Base-by-base conservation (phyloP, 2,113 vertebrate genomes). In the Cyrtonyx montezumae region DNA sequence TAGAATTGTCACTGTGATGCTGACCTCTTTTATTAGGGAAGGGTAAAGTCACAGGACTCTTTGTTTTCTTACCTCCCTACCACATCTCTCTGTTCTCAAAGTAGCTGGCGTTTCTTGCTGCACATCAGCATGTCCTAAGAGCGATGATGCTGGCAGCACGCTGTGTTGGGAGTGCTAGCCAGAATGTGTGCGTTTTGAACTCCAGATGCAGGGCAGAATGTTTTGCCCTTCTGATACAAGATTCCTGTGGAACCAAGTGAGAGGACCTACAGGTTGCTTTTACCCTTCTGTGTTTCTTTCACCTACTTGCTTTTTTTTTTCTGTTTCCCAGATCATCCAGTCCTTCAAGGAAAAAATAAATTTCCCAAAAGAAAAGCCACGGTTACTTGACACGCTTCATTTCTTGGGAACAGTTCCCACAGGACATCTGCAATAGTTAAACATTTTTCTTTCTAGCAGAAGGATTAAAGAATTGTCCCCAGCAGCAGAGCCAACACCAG, bases 131-230 rank as follows among this genome's bases (percentile, higher is more conserved):
- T 51, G 46, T 78, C 55, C 69, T 71, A 71, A 78, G 32, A 37
- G 46, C 11, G 42, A 59, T 34, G 75, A 93, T 83, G 11, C 8
- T 87, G 34, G 70, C 6, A 76, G 62, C 11, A 91, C 92, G 87
- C 81, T 92, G 71, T 86, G 88, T 36, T 67, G 66, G 40, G 43
- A 88, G 66, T 81, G 43, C 65, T 49, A 70, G 34, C 62, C 36
- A 69, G 84, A 89, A 92, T 91, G 69, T 76, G 43, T 84, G 62
- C 81, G 78, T 74, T 91, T 84, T 87, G 30, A 71, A 62, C 89
- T 73, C 67, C 67, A 95, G 45, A 56, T 76, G 36, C 23, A 79
- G 75, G 77, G 73, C 82, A 81, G 56, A 81, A 53, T 22, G 67
- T 51, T 93, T 88, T 78, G 32, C 46, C 56, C 86, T 88, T 90